Base-by-base conservation (phyloP, 2,888 invertebrate species). In the Panopea generosa region DNA sequence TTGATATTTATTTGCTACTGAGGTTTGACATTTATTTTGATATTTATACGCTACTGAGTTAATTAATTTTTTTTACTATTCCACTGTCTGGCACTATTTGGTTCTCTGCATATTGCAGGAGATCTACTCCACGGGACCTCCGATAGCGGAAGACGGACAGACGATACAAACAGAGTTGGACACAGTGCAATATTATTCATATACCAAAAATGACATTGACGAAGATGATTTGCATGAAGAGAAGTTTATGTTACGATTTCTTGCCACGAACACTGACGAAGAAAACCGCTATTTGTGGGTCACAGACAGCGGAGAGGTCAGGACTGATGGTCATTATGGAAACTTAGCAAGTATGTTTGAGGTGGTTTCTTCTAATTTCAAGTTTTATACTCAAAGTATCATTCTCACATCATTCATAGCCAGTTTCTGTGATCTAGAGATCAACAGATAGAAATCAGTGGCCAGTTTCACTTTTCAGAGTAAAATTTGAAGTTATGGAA, bases 161-260 rank as follows among this genome's bases (percentile, higher is more conserved):
- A 55, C 38, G 9, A 40, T 69, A 16, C 50, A 67, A 49, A 45
- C 66, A 40, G 53, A 73, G 24, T 18, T 45, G n/a, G 56, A 29
- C 1, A 43, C 27, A 16, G 50, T 80, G 22, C 76, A 68, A 47
- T 73, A 69, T 50, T 69, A 50, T 47, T 77, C 80, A 9, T 77
- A 73, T 47, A 69, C 67, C 2, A 65, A 69, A 38, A 62, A 77
- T 14, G 71, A 72, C 9, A 62, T 59, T 9, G 81, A 81, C 52
- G 75, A 81, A 33, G 40, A 57, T 49, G 81, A 81, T 26, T 29
- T 81, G 1, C 81, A 81, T 33, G 81, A 81, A 22, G 66, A 71
- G 56, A 81, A 81, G 22, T 81, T 77, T 53, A 52, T 81, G 26
- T 56, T 81, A 11, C 60, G 81, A 50, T 81, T 81, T 55, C 72